These are phyloP conservation scores for Cerceris rybyensis DNA, from an alignment of 2,888 invertebrate genomes.

Conservation along the genomic window DNA sequence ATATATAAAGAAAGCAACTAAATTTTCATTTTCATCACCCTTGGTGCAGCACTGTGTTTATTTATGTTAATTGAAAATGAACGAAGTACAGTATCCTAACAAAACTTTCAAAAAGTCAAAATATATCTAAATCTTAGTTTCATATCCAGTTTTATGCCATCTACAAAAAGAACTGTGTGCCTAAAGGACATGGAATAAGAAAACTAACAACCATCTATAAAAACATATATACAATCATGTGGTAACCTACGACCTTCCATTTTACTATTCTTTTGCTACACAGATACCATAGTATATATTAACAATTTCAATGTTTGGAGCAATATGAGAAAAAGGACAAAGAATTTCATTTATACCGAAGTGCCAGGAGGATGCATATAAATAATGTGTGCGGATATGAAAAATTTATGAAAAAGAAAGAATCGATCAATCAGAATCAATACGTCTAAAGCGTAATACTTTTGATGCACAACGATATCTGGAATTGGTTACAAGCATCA, in stretches of 20 bases:
- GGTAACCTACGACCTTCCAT: constrained; percentile 10
- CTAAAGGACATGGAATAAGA: constrained; percentile 6
- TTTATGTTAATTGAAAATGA: constrained; percentile 10
- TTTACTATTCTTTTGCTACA: constrained; percentile 15
- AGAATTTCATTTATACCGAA: constrained; percentile 14
- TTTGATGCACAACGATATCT: constrained; percentile 20
- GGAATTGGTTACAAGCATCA: constrained; percentile 35
- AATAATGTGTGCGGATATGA: constrained; percentile 21
- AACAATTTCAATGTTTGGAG: constrained; percentile 16
- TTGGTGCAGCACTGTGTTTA: constrained; percentile 12
- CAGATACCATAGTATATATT: constrained; percentile 3
- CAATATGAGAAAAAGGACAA: constrained; percentile 27
- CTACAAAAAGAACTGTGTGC: not conserved
- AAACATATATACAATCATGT: constrained; percentile 9
- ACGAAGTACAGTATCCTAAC: constrained; percentile 8
- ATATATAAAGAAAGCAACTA: constrained; percentile 18
- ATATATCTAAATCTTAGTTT: constrained; percentile 2
- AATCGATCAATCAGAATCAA: constrained; percentile 20
- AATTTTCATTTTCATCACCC: constrained; percentile 19
- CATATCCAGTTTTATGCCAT: constrained; percentile 5
- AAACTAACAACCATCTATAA: constrained; percentile 14
- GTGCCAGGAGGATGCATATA: constrained; percentile 31
- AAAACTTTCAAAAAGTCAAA: constrained; percentile 9
- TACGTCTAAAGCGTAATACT: constrained; percentile 32
- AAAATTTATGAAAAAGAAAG: constrained; percentile 24